These are phyloP conservation scores for Rhagonycha lutea DNA, from an alignment of 2,888 invertebrate genomes.

Conservation along the genomic window DNA sequence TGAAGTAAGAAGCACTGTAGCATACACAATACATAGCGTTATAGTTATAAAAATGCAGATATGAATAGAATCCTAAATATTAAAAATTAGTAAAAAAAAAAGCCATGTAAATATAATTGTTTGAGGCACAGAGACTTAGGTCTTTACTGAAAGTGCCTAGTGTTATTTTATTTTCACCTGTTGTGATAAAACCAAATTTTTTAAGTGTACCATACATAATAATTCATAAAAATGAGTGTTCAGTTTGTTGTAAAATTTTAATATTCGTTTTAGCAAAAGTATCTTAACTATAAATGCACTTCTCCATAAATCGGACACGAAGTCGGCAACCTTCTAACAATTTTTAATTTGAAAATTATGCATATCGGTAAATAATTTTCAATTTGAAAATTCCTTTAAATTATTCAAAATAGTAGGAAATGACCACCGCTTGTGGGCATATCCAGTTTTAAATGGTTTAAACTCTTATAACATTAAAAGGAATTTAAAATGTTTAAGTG, in stretches of 20 bases:
- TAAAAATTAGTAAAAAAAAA: conserved; percentile 7
- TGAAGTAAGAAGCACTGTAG: conserved; percentile 49
- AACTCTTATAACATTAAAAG: too few relatives aligned
- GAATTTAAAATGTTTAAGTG: too few relatives aligned
- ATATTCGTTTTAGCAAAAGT: not conserved
- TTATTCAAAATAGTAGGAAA: too few relatives aligned
- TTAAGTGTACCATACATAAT: conserved; percentile 25
- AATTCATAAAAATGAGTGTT: conserved; percentile 1
- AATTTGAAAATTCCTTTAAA: too few relatives aligned
- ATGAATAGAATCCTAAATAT: conserved; percentile 3
- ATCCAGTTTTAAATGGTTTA: too few relatives aligned
- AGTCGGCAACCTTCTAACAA: not conserved
- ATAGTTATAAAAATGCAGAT: conserved; percentile 17
- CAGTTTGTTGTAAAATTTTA: conserved; percentile 1
- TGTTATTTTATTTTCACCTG: conserved; percentile 51
- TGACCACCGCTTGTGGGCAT: too few relatives aligned
- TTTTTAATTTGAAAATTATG: not conserved
- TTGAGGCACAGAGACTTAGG: conserved; percentile 48
- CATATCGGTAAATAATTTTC: not conserved
- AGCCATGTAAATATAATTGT: conserved; percentile 37
- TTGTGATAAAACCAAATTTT: conserved; percentile 46
- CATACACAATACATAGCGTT: conserved; percentile 22
- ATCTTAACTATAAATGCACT: not conserved
- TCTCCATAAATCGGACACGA: not conserved
- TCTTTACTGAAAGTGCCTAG: conserved; percentile 51